Evolutionary conservation across 2,888 invertebrate species (phyloP).

Genomic region (Epicampocera succincta): DNA sequence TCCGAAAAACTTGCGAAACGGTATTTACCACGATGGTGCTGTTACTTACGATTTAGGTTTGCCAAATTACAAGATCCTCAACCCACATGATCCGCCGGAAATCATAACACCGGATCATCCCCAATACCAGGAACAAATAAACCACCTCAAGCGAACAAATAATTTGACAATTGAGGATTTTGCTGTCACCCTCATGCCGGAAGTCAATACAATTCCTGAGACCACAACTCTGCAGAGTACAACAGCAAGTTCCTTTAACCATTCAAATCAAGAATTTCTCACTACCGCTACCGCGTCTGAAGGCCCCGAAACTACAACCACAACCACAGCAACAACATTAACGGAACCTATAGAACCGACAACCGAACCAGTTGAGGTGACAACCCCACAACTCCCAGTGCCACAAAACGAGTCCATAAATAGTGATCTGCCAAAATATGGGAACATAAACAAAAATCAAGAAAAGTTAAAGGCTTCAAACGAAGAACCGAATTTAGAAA

Average conservation of each 20-base stretch:
- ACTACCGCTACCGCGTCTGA: not conserved
- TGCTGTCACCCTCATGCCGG: slow-evolving; percentile 5
- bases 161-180: slow-evolving; percentile 63
- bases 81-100: slow-evolving; percentile 76
- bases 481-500: slow-evolving; percentile 26
- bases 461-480: slow-evolving; percentile 27
- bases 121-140: slow-evolving; percentile 73
- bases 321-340: not conserved
- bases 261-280: not conserved
- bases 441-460: slow-evolving; percentile 24
- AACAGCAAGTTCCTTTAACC: not conserved
- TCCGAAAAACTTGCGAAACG: slow-evolving; percentile 71
- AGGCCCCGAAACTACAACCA: not conserved
- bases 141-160: slow-evolving; percentile 44
- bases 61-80: slow-evolving; percentile 75
- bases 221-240: not conserved
- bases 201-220: not conserved
- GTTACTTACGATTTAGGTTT: slow-evolving; percentile 76
- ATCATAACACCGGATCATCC: slow-evolving; percentile 77
- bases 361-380: not conserved
- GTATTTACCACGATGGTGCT: slow-evolving; percentile 75
- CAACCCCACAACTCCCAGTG: slow-evolving; percentile 16
- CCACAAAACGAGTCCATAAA: slow-evolving; percentile 2
- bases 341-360: not conserved
- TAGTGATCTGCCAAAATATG: slow-evolving; percentile 22